These are phyloP conservation scores for Isoperla grammatica DNA, from an alignment of 2,888 invertebrate species.

Conservation along the genomic window DNA sequence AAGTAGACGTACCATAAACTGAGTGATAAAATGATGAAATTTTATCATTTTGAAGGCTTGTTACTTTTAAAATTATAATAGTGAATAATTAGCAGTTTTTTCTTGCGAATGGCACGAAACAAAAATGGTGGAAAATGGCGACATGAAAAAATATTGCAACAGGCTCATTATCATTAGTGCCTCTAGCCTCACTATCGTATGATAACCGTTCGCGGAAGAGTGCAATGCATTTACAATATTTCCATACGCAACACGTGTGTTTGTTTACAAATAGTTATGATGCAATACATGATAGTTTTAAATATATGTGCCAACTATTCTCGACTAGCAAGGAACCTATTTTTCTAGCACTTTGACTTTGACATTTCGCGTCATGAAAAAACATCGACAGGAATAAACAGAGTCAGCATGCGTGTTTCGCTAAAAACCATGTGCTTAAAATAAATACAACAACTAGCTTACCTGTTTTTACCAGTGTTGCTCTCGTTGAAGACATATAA, in stretches of 20 bases:
- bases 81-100: background rate
- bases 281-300: background rate
- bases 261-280: background rate
- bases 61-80: background rate
- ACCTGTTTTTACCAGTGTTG: constrained; percentile 9
- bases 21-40: background rate
- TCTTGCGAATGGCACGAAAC: constrained; percentile 15
- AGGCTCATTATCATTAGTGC: constrained; percentile 1
- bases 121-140: constrained; percentile 32
- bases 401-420: constrained; percentile 3
- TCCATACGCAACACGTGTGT: too few species aligned
- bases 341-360: background rate
- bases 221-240: background rate
- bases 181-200: too few species aligned
- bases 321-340: background rate
- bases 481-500: constrained; percentile 16
- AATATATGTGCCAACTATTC: constrained; percentile 5
- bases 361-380: constrained; percentile 5
- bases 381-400: background rate
- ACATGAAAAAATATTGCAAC: constrained; percentile 26
- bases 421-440: constrained; percentile 1
- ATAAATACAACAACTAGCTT: constrained; percentile 15
- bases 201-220: background rate
- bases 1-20: background rate
- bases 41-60: background rate